Conservation (phyloP, 2,797 vertebrate species). For the Mus minutoides region DNA sequence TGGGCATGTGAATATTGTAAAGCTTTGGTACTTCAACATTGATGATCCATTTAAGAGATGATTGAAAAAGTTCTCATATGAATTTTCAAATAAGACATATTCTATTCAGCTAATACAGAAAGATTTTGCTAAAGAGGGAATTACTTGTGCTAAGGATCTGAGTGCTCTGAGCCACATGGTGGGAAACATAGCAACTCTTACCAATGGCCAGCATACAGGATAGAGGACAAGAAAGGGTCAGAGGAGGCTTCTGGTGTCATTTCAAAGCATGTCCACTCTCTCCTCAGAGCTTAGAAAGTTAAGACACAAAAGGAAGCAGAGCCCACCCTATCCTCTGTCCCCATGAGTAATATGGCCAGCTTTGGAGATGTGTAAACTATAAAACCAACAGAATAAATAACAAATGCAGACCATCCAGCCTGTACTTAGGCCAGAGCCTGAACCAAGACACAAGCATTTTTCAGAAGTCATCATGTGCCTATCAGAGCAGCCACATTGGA, state of each 20-base stretch:
- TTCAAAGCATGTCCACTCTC: neutral
- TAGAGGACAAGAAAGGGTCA: neutral
- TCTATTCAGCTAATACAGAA: constrained; percentile 18
- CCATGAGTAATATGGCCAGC: neutral
- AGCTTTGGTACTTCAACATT: constrained; percentile 22
- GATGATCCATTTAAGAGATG: constrained; percentile 44
- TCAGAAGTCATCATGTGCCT: neutral
- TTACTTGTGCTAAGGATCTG: constrained; percentile 3
- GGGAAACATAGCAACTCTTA: neutral
- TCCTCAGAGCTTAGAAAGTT: neutral
- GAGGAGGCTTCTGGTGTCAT: neutral
- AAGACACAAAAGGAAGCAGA: neutral
- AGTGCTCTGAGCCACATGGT: neutral
- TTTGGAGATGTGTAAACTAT: neutral
- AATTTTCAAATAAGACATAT: constrained; percentile 41
- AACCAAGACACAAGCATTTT: neutral
- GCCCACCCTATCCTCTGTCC: neutral
- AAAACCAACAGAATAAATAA: neutral
- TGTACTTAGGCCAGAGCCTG: neutral
- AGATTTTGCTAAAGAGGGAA: neutral
- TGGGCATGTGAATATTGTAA: neutral
- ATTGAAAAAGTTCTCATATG: constrained; percentile 18
- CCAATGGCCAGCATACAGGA: neutral
- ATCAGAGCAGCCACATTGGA: neutral
- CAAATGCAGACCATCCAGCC: neutral